Evolutionary conservation across 2,797 vertebrate genomes (phyloP).

Genomic region (Oophaga sylvatica): DNA sequence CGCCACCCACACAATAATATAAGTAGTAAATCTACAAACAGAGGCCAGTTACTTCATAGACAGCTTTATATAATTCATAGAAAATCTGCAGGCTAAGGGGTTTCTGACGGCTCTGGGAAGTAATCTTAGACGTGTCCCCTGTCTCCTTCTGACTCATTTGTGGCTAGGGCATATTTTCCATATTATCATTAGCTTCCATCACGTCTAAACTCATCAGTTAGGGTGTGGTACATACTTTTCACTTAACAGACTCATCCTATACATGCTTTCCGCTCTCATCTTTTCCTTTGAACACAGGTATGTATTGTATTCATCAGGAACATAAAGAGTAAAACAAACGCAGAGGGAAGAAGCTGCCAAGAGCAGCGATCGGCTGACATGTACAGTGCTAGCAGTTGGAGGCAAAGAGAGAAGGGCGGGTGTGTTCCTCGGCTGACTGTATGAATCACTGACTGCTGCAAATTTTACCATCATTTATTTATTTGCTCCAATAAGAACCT

Average conservation of each 20-base stretch:
- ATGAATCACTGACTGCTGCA: slow-evolving; percentile 41
- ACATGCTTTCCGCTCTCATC: neutral
- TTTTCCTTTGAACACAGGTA: slow-evolving; percentile 24
- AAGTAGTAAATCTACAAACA: neutral
- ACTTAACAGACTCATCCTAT: slow-evolving; percentile 18
- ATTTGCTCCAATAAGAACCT: slow-evolving; percentile 44
- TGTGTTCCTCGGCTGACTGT: slow-evolving; percentile 14
- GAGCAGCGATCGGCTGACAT: slow-evolving; percentile 32
- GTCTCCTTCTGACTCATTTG: slow-evolving; percentile 54
- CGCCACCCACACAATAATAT: neutral
- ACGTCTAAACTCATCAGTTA: slow-evolving; percentile 56
- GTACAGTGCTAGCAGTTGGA: neutral
- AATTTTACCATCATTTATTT: slow-evolving; percentile 41
- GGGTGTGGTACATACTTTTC: slow-evolving; percentile 57
- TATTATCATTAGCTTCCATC: slow-evolving; percentile 55
- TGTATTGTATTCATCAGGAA: neutral
- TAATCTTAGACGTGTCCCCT: slow-evolving; percentile 28
- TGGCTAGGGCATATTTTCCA: slow-evolving; percentile 57
- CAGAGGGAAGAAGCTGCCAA: neutral
- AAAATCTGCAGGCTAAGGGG: slow-evolving; percentile 43
- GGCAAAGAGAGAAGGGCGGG: slow-evolving; percentile 25
- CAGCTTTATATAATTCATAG: neutral
- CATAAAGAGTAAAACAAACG: neutral
- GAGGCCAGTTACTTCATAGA: neutral
- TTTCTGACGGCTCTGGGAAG: slow-evolving; percentile 26